Conservation (phyloP, 2,888 invertebrate species). For the Eristalis arbustorum region DNA sequence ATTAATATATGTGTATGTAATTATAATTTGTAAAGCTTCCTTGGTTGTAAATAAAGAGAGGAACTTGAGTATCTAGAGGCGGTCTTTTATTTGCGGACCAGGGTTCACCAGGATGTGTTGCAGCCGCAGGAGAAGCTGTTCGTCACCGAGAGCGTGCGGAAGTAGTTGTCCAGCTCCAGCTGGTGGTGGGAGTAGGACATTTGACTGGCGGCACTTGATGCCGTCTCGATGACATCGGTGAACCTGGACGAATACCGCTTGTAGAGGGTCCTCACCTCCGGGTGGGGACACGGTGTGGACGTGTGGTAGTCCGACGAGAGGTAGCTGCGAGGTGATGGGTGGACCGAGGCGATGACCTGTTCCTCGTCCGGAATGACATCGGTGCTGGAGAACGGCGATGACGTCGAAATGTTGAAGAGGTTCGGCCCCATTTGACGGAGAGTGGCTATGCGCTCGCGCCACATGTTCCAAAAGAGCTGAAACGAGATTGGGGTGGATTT, state of each 20-base stretch:
- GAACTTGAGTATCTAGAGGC: conserved; percentile 40
- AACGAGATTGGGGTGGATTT: not conserved
- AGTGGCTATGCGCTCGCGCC: conserved; percentile 77
- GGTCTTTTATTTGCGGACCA: not conserved
- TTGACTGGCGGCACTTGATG: conserved; percentile 6
- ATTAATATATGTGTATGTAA: conserved; percentile 44
- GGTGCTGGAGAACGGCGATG: conserved; percentile 77
- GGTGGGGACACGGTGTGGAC: not conserved
- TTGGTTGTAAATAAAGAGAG: conserved; percentile 68
- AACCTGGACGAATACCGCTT: not conserved
- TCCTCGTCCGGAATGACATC: conserved; percentile 76
- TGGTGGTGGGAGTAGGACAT: conserved; percentile 14
- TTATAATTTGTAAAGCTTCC: conserved; percentile 55
- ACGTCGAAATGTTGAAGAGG: conserved; percentile 73
- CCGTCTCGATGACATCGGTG: conserved; percentile 35
- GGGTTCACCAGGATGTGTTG: conserved; percentile 46
- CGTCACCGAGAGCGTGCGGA: conserved; percentile 29
- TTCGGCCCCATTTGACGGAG: conserved; percentile 72
- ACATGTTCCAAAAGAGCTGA: conserved; percentile 78
- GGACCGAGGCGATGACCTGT: conserved; percentile 27
- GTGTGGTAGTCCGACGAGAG: not conserved
- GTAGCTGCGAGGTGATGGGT: conserved; percentile 17
- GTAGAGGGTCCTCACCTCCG: not conserved
- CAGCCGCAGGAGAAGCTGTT: conserved; percentile 33
- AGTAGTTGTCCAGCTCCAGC: conserved; percentile 43